A percentile compares a stretch with the other conserved stretches of the same genome.
phyloP scores from a whole-genome alignment of 2,888 invertebrate genomes.

The Leptura quadrifasciata region DNA sequence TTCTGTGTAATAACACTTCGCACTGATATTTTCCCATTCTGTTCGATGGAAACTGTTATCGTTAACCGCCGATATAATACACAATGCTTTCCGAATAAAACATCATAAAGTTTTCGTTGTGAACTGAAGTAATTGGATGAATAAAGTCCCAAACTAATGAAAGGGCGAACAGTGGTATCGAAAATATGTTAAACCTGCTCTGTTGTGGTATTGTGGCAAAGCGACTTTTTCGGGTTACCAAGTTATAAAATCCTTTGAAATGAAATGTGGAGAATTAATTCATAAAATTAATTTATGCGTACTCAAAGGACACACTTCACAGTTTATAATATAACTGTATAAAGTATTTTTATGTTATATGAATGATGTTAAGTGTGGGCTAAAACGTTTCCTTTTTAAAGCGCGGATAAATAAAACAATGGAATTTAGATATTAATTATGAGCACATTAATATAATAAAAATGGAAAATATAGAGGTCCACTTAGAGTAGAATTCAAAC shows the following conservation, averaged over 20 bases:
- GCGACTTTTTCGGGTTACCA: constrained; percentile 4
- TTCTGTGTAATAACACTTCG: not conserved
- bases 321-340: not conserved
- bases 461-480: no score
- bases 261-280: constrained; percentile 4
- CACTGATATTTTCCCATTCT: not conserved
- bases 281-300: constrained; percentile 4
- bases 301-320: not conserved
- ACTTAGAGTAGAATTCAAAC: no score
- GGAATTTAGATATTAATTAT: not conserved
- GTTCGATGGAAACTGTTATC: not conserved
- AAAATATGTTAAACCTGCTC: constrained; percentile 4
- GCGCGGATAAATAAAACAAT: not conserved
- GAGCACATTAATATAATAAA: not conserved
- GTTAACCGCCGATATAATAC: not conserved
- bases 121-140: constrained; percentile 2
- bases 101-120: constrained; percentile 7
- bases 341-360: constrained; percentile 2
- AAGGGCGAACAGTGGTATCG: constrained; percentile 7
- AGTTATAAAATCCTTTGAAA: constrained; percentile 7
- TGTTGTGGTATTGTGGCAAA: constrained; percentile 1
- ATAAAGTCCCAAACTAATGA: constrained; percentile 4
- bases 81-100: not conserved
- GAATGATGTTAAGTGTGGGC: constrained; percentile 2
- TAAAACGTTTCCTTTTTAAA: not conserved